Evolutionary conservation across 2,888 invertebrate species (phyloP).

Genomic region (Choreutis nemorana): DNA sequence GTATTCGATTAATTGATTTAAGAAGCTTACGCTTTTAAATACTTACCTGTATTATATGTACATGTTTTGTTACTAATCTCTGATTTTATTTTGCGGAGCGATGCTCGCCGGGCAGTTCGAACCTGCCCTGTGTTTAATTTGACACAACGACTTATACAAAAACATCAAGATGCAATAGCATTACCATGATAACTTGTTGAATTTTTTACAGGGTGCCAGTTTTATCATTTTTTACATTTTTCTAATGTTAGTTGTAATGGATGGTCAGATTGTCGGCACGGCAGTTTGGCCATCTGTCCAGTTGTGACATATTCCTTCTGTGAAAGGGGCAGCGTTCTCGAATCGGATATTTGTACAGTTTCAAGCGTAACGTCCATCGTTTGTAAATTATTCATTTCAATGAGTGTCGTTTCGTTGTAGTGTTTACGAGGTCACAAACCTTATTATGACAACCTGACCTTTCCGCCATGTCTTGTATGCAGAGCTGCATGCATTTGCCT

Average conservation of each 20-base stretch:
- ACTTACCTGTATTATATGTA: constrained; percentile 59
- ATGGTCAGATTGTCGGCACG: constrained; percentile 53
- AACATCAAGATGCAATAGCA: constrained; percentile 20
- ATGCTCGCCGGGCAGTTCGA: constrained; percentile 39
- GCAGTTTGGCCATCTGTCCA: constrained; percentile 66
- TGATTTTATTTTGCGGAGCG: constrained; percentile 44
- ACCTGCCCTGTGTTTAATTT: constrained; percentile 21
- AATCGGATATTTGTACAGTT: constrained; percentile 59
- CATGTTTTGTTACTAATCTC: constrained; percentile 68
- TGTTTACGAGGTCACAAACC: constrained; percentile 63
- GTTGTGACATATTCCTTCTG: constrained; percentile 87
- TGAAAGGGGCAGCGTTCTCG: constrained; percentile 86
- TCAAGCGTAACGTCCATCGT: constrained; percentile 63
- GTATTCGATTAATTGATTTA: constrained; percentile 55
- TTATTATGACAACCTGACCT: constrained; percentile 75
- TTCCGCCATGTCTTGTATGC: constrained; percentile 71
- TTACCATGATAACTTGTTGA: constrained; percentile 56
- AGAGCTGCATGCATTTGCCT: constrained; percentile 75
- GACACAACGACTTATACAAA: constrained; percentile 57
- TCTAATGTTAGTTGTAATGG: constrained; percentile 44
- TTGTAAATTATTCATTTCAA: constrained; percentile 65
- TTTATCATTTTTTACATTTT: constrained; percentile 34
- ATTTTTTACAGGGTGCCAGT: constrained; percentile 65
- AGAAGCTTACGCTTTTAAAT: constrained; percentile 65
- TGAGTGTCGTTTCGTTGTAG: constrained; percentile 77